Evolutionary conservation across 2,113 vertebrate genomes (phyloP).

Genomic region (Gambusia affinis): DNA sequence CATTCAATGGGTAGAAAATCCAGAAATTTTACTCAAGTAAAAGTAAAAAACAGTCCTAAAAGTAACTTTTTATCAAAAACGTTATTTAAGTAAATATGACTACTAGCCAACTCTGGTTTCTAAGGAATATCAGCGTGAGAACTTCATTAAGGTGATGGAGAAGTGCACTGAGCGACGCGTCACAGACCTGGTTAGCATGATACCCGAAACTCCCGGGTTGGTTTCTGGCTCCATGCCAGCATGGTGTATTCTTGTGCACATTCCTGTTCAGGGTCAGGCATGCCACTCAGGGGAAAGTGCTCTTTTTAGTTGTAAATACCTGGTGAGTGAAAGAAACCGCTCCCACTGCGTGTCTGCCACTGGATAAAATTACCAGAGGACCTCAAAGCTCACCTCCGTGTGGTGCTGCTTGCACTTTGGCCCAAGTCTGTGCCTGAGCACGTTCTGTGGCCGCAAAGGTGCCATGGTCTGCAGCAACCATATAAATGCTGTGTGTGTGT

Average conservation of each 20-base stretch:
- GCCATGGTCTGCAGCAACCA: slow-evolving; percentile 25
- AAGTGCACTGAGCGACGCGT: slow-evolving; percentile 7
- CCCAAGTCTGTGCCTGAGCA: slow-evolving; percentile 26
- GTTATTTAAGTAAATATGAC: too few relatives aligned
- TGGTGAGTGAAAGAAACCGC: slow-evolving; percentile 24
- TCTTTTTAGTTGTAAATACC: slow-evolving; percentile 44
- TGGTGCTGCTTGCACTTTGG: slow-evolving; percentile 41
- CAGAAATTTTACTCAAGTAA: too few relatives aligned
- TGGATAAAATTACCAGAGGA: slow-evolving; percentile 24
- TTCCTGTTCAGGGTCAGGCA: slow-evolving; percentile 36
- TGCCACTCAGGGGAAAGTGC: slow-evolving; percentile 24
- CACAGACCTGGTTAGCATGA: slow-evolving; percentile 12
- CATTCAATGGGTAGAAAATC: too few relatives aligned
- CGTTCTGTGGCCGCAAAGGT: slow-evolving; percentile 43
- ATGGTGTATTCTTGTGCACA: slow-evolving; percentile 11
- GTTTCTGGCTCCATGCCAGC: slow-evolving; percentile 23
- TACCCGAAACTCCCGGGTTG: slow-evolving; percentile 27
- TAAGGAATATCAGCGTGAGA: too few relatives aligned
- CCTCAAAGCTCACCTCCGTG: slow-evolving; percentile 25
- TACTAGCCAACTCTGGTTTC: too few relatives aligned
- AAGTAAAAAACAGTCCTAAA: too few relatives aligned
- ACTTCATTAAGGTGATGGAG: slow-evolving; percentile 7
- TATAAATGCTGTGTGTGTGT: slow-evolving; percentile 25
- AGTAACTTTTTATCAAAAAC: too few relatives aligned
- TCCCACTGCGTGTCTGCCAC: background rate